Evolutionary conservation across 2,888 invertebrate genomes (phyloP).

Genomic region (Colletes collaris): DNA sequence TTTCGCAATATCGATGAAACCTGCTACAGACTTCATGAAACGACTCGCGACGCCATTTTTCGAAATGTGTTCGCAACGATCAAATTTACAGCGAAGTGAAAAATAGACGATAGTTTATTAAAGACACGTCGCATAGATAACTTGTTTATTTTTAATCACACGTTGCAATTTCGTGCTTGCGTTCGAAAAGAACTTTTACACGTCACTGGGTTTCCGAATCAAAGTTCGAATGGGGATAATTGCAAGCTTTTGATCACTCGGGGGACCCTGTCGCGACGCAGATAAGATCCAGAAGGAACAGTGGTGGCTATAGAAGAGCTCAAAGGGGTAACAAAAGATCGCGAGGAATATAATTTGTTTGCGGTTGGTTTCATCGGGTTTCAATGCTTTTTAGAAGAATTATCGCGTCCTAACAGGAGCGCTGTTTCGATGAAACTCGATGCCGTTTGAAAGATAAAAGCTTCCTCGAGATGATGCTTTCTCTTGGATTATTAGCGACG

Average conservation of each 20-base stretch:
- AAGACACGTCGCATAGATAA: too few species aligned
- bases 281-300: conserved; percentile 8
- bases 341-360: conserved; percentile 31
- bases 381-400: conserved; percentile 28
- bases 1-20: conserved; percentile 27
- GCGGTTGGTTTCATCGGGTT: conserved; percentile 12
- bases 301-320: too few species aligned
- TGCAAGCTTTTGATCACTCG: too few species aligned
- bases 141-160: too few species aligned
- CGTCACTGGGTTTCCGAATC: too few species aligned
- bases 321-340: background rate
- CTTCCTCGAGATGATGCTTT: conserved; percentile 8
- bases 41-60: background rate
- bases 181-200: too few species aligned
- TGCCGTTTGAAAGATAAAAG: conserved; percentile 35
- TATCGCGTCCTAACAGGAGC: conserved; percentile 6
- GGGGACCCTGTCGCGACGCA: background rate
- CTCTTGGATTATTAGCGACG: conserved; percentile 33
- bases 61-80: too few species aligned
- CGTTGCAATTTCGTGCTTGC: too few species aligned
- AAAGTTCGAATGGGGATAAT: too few species aligned
- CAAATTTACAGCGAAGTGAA: too few species aligned
- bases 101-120: too few species aligned
- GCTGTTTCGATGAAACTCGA: conserved; percentile 28
- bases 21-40: conserved; percentile 2